phyloP scores from a whole-genome alignment of 1,140 invertebrate genomes.

The Drosophila pachea region DNA sequence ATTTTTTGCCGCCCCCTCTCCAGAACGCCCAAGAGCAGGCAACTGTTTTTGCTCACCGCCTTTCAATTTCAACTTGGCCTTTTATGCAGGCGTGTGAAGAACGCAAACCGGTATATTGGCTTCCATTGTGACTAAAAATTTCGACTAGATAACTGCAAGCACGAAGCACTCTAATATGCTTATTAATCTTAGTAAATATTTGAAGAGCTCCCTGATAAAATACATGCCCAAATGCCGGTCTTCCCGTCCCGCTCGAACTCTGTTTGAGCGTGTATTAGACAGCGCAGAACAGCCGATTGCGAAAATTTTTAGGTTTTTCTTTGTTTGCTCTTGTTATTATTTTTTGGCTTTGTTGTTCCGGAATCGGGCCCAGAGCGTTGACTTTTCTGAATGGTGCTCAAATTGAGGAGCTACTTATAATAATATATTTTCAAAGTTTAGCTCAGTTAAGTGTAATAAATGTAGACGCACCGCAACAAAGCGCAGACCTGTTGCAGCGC shows the following conservation, averaged over 20 bases:
- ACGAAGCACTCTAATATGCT: not conserved
- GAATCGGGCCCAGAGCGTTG: conserved; percentile 26
- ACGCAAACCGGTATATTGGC: not conserved
- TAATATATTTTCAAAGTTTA: conserved; percentile 19
- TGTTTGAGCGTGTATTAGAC: not conserved
- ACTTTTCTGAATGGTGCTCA: conserved; percentile 28
- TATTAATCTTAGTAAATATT: not conserved
- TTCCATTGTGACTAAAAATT: not conserved
- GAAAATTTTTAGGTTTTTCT: not conserved
- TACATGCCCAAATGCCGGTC: no score
- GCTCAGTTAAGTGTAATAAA: conserved; percentile 16
- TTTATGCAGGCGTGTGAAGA: not conserved
- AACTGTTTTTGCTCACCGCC: conserved; percentile 12
- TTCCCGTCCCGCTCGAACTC: no score
- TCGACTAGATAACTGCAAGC: no score
- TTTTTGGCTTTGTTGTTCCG: conserved; percentile 10
- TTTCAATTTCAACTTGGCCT: conserved; percentile 1
- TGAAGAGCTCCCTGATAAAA: not conserved
- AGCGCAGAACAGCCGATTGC: not conserved
- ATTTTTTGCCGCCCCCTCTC: no score
- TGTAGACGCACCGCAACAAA: conserved; percentile 5
- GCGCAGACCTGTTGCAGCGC: conserved; percentile 23
- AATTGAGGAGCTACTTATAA: conserved; percentile 24
- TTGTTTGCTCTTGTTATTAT: conserved; percentile 1
- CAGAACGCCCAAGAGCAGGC: conserved; percentile 8